Evolutionary conservation across 2,888 invertebrate genomes (phyloP).

Genomic region (Autographa pulchrina): DNA sequence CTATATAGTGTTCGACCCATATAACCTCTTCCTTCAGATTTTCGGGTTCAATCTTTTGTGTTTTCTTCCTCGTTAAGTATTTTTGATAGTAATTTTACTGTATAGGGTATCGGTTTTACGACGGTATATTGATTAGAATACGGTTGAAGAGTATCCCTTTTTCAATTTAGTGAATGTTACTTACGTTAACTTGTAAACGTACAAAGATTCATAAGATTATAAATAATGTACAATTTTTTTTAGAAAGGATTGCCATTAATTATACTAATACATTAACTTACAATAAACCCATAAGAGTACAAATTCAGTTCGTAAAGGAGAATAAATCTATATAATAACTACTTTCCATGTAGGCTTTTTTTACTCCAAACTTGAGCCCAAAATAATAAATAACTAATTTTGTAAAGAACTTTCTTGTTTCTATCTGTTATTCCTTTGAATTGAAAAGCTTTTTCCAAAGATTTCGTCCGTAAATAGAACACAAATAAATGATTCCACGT

Average conservation of each 20-base stretch:
- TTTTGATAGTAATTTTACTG: neutral
- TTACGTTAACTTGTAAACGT: neutral
- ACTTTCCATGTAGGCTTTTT: neutral
- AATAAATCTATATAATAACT: neutral
- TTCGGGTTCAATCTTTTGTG: constrained; percentile 26
- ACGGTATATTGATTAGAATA: neutral
- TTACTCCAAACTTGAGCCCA: neutral
- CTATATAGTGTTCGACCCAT: constrained; percentile 31
- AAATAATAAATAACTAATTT: neutral
- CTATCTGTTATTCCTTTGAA: neutral
- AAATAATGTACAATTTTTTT: neutral
- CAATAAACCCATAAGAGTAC: neutral
- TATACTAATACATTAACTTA: neutral
- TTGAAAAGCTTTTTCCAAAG: no score
- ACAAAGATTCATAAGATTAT: neutral
- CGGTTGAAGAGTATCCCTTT: neutral
- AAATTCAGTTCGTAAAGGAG: neutral
- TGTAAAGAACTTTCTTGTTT: neutral
- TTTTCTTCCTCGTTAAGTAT: neutral
- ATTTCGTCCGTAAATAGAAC: no score
- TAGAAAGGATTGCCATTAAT: neutral
- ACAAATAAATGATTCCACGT: no score
- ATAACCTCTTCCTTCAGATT: constrained; percentile 25
- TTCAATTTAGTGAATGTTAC: neutral
- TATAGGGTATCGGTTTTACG: neutral